These are phyloP conservation scores for Byasa hedistus DNA, from an alignment of 2,888 invertebrate species.

Conservation along the genomic window DNA sequence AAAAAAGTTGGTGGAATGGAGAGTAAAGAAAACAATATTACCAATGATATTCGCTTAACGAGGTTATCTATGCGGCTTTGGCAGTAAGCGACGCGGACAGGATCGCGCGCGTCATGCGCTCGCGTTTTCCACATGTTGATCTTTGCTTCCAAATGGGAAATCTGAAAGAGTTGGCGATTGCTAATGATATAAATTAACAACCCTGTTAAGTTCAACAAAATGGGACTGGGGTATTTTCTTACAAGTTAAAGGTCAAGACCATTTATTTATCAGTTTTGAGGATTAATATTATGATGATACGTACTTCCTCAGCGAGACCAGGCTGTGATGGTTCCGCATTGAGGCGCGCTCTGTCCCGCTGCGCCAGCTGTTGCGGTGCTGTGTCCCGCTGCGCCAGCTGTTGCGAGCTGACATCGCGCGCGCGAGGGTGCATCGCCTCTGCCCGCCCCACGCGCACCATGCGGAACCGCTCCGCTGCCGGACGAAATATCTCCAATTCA, in stretches of 20 bases:
- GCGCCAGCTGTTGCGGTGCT: too few relatives aligned
- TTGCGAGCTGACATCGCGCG: slow-evolving; percentile 78
- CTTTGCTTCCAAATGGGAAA: slow-evolving; percentile 62
- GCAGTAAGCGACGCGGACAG: slow-evolving; percentile 62
- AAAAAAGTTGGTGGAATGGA: too few relatives aligned
- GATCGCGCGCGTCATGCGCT: slow-evolving; percentile 54
- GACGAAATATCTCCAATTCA: neutral
- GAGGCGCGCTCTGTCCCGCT: slow-evolving; percentile 56
- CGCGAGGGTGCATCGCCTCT: slow-evolving; percentile 80
- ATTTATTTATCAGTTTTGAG: too few relatives aligned
- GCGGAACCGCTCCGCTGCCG: slow-evolving; percentile 71
- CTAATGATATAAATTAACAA: neutral
- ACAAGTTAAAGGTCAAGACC: too few relatives aligned
- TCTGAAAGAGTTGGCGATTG: slow-evolving; percentile 42
- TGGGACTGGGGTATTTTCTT: too few relatives aligned
- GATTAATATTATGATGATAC: neutral
- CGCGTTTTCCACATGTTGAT: slow-evolving; percentile 66
- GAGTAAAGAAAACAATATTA: slow-evolving; percentile 33
- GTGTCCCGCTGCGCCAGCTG: slow-evolving; percentile 75
- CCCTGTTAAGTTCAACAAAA: neutral
- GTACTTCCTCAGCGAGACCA: slow-evolving; percentile 37
- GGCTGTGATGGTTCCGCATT: slow-evolving; percentile 30
- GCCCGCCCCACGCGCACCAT: slow-evolving; percentile 84
- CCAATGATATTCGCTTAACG: slow-evolving; percentile 50
- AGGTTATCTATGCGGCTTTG: slow-evolving; percentile 49